Percentiles rank a stretch among this genome's conserved stretches.
phyloP scores from a whole-genome alignment of 1,140 invertebrate genomes.

The Heterodera schachtii region DNA sequence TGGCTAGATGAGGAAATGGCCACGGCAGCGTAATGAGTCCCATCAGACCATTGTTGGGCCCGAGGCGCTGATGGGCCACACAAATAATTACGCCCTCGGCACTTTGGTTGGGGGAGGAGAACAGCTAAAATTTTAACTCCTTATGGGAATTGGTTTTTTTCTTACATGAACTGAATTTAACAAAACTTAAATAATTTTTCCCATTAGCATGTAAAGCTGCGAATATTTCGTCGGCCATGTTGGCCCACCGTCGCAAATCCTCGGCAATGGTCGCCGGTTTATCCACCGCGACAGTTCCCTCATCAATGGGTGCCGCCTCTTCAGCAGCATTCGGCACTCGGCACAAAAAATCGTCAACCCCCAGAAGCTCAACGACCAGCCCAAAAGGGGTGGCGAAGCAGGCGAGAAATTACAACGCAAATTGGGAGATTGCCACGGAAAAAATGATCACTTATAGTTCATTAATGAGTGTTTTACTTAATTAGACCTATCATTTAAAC shows the following conservation, averaged over 20 bases:
- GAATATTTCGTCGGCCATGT: constrained; percentile 54
- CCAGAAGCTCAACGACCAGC: constrained; percentile 4
- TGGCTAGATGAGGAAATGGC: neutral
- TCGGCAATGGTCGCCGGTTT: constrained; percentile 12
- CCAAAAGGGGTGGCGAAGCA: constrained; percentile 24
- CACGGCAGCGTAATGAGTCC: neutral
- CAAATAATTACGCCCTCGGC: neutral
- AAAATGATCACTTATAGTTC: too few relatives aligned
- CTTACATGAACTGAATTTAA: neutral
- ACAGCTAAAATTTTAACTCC: neutral
- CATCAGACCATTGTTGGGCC: neutral
- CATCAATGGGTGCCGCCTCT: constrained; percentile 27
- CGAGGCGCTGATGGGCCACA: constrained; percentile 7
- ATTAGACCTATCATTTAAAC: neutral
- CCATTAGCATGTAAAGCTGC: constrained; percentile 51
- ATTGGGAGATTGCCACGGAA: too few relatives aligned
- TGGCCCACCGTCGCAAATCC: constrained; percentile 44
- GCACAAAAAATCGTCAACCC: constrained; percentile 28
- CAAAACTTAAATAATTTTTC: constrained; percentile 15
- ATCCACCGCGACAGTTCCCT: neutral
- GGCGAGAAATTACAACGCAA: neutral
- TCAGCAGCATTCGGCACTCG: constrained; percentile 4
- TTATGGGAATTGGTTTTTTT: too few relatives aligned
- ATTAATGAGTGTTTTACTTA: neutral
- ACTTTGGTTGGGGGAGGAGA: neutral